Evolutionary conservation across 2,797 vertebrate species (phyloP), one percentile per base, ranked within the genome.

Genomic region (Coregonus sp.): DNA sequence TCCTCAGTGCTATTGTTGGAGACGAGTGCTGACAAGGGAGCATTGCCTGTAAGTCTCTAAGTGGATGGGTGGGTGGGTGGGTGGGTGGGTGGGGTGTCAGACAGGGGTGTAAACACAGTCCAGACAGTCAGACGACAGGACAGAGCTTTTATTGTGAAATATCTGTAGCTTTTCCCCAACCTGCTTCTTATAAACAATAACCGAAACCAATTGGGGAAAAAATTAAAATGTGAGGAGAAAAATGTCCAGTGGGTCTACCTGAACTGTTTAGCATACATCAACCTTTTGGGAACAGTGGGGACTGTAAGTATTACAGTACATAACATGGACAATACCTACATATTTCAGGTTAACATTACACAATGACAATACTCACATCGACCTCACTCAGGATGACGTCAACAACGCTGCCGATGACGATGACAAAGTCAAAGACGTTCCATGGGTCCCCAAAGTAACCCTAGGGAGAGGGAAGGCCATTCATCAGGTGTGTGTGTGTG

Each of bases 401-500:
- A 1, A 98, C 96, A 76, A 98, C 96, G 87, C 97, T 98, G 88
- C 97, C 97, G 0, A 98, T 95, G 78, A 98, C 97, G 1, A 98
- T 98, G 59, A 98, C 93, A 85, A 98, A 98, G 82, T 98, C 97
- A 77, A 98, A 98, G 80, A 98, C 96, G 0, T 98, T 98, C 97
- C 97, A 98, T 5, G 97, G 97, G 73, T 98, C 97, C 63, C 97
- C 97, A 0, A 98, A 98, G 76, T 98, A 98, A 76, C 97, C 97
- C 97, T 98, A 74, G 18, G 15, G 61, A 35, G 81, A 85, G 83
- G 51, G 14, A 75, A 73, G 52, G 63, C 33, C 31, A 74, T 40
- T 4, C 12, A 59, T 33, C 1, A 16, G 54, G 40, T 11, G 37
- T 20, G 35, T 11, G 37, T 20, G 35, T 52, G 14, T 54, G 25